These are phyloP conservation scores for Vireo altiloquus DNA, from an alignment of 2,113 vertebrate genomes.

Conservation along the genomic window DNA sequence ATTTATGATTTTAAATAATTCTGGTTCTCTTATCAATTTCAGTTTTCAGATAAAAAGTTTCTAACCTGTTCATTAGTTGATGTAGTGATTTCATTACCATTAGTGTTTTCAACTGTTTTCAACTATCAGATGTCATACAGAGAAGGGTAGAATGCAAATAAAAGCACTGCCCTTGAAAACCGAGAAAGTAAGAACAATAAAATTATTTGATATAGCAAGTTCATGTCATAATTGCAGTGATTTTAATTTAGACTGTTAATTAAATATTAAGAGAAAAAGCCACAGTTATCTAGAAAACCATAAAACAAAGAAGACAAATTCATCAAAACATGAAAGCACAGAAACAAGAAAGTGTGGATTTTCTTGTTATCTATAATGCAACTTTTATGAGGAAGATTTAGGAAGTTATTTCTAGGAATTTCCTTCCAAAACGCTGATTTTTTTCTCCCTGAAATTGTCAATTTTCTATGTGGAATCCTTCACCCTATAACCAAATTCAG, in stretches of 20 bases:
- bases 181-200: not conserved
- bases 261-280: not conserved
- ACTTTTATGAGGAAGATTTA: not conserved
- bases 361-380: not conserved
- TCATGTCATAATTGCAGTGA: not conserved
- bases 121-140: not conserved
- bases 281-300: rapidly evolving
- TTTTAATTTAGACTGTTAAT: not conserved
- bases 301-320: not conserved
- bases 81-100: not conserved
- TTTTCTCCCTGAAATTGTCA: rapidly evolving
- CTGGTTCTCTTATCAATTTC: not conserved
- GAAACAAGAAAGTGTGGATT: not conserved
- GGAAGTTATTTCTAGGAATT: not conserved
- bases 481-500: not conserved
- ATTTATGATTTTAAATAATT: not conserved
- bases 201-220: not conserved
- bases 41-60: not conserved
- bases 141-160: not conserved
- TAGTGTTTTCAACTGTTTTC: not conserved
- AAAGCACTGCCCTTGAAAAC: not conserved
- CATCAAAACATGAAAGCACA: not conserved
- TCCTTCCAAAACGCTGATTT: not conserved
- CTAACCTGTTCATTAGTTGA: not conserved
- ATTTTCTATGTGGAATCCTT: not conserved